A percentile compares a stretch with the other conserved stretches of the same genome.
phyloP scores from a whole-genome alignment of 1,140 invertebrate genomes.

The Pinna nobilis region DNA sequence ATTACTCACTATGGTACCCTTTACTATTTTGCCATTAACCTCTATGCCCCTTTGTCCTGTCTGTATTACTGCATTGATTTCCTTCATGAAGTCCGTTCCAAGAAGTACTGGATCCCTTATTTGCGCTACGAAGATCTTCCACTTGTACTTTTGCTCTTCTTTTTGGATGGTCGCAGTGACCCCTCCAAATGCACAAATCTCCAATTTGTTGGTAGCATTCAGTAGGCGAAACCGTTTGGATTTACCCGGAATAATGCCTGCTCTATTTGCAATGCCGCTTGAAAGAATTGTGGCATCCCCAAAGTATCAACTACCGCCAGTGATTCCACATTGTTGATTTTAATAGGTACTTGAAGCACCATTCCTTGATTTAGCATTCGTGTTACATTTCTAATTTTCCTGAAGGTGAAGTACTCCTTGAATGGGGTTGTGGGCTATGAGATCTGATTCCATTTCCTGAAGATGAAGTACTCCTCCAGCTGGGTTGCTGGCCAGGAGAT shows the following conservation, averaged over 20 bases:
- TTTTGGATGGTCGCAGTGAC: conserved; percentile 15
- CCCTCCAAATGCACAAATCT: conserved; percentile 9
- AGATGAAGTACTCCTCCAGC: too few relatives aligned
- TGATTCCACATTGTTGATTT: background rate
- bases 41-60: background rate
- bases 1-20: background rate
- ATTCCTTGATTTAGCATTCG: background rate
- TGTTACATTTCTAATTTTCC: background rate
- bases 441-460: too few relatives aligned
- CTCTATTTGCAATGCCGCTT: background rate
- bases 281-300: background rate
- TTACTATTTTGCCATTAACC: background rate
- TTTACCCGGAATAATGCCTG: background rate
- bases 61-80: background rate
- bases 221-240: background rate
- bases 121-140: background rate
- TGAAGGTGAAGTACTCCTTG: background rate
- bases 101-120: background rate
- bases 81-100: background rate
- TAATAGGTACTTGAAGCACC: background rate
- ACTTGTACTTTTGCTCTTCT: background rate
- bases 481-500: too few relatives aligned
- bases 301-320: background rate
- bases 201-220: background rate
- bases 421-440: background rate